phyloP scores from a whole-genome alignment of 2,888 invertebrate species.

The Cordilura impudica region DNA sequence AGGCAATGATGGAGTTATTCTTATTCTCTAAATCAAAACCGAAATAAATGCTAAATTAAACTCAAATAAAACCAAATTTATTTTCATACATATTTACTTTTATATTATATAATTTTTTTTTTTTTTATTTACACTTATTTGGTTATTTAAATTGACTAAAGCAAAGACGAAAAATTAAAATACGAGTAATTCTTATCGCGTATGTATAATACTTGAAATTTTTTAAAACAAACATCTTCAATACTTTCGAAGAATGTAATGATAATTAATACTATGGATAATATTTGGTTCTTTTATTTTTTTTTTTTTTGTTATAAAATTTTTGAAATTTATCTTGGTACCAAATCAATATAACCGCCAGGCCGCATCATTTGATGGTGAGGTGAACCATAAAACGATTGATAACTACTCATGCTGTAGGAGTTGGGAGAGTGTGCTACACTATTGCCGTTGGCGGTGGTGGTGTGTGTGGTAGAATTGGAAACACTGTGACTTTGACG shows the following conservation, averaged over 20 bases:
- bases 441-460: slow-evolving; percentile 27
- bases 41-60: too few relatives aligned
- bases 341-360: slow-evolving; percentile 76
- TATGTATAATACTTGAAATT: slow-evolving; percentile 45
- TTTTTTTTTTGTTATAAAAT: slow-evolving; percentile 7
- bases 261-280: slow-evolving; percentile 35
- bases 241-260: not conserved
- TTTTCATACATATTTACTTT: too few relatives aligned
- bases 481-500: slow-evolving; percentile 50
- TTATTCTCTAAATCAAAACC: too few relatives aligned
- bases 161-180: not conserved
- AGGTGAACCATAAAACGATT: slow-evolving; percentile 74
- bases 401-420: slow-evolving; percentile 75
- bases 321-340: slow-evolving; percentile 73
- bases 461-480: slow-evolving; percentile 60
- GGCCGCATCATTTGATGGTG: slow-evolving; percentile 76
- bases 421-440: slow-evolving; percentile 66
- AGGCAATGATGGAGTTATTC: too few relatives aligned
- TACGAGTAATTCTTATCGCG: slow-evolving; percentile 31
- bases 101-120: too few relatives aligned
- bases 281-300: slow-evolving; percentile 41
- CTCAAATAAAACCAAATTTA: too few relatives aligned
- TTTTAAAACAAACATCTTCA: not conserved
- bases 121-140: slow-evolving; percentile 1
- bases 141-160: slow-evolving; percentile 26